phyloP scores from a whole-genome alignment of 1,140 invertebrate genomes.

The Cotesia glomerata region DNA sequence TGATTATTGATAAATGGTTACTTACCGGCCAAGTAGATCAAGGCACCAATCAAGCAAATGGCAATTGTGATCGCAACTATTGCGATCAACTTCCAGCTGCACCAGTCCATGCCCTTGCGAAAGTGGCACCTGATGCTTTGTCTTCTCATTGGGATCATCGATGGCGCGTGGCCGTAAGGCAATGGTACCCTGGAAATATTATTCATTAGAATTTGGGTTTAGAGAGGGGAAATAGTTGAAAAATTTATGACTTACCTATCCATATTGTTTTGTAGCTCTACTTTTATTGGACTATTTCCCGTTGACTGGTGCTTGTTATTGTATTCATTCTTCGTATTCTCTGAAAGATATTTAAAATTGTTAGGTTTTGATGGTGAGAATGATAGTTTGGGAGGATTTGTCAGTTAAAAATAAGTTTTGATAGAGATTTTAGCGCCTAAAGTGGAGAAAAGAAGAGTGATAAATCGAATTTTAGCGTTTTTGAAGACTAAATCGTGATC shows the following conservation, averaged over 20 bases:
- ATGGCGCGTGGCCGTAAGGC: constrained; percentile 59
- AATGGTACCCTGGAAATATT: constrained; percentile 51
- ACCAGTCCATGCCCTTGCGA: constrained; percentile 85
- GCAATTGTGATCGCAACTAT: constrained; percentile 84
- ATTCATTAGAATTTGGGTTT: constrained; percentile 23
- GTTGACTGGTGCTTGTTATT: constrained; percentile 87
- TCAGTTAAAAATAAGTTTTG: no score
- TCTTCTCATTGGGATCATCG: constrained; percentile 61
- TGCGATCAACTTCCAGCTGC: constrained; percentile 89
- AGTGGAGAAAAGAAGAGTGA: no score
- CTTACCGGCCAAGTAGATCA: constrained; percentile 88
- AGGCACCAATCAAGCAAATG: constrained; percentile 78
- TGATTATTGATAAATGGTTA: background rate
- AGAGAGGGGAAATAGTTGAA: background rate
- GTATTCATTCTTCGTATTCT: constrained; percentile 87
- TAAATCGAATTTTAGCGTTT: no score
- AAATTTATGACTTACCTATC: constrained; percentile 63
- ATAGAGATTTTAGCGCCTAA: no score
- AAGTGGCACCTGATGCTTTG: constrained; percentile 77
- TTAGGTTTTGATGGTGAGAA: background rate
- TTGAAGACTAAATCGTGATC: no score
- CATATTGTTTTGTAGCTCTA: constrained; percentile 72
- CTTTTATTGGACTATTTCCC: constrained; percentile 79
- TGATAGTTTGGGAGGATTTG: no score
- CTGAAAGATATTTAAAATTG: constrained; percentile 62